phyloP scores from a whole-genome alignment of 2,797 vertebrate species.

The Acanthornis magna region DNA sequence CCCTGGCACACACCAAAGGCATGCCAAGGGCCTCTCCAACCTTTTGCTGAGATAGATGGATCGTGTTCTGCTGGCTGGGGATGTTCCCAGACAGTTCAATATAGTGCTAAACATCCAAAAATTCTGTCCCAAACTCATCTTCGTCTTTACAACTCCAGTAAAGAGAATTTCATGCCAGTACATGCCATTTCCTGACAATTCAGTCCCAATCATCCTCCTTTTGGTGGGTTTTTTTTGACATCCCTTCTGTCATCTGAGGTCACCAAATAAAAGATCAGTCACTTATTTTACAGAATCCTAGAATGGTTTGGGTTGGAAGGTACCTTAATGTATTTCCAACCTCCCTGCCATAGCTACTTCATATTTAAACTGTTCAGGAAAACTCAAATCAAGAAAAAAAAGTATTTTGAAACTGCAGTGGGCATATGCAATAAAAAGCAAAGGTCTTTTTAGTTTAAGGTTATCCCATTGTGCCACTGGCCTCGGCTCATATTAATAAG shows the following conservation, averaged over 20 bases:
- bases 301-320: neutral
- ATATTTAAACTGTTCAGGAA: neutral
- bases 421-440: neutral
- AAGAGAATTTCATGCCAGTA: neutral
- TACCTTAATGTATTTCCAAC: neutral
- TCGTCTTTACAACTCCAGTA: neutral
- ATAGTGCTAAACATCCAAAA: neutral
- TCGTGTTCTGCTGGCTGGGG: neutral
- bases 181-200: neutral
- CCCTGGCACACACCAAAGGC: neutral
- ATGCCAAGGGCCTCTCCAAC: neutral
- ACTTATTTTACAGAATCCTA: neutral
- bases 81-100: neutral
- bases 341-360: neutral
- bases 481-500: neutral
- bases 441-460: neutral
- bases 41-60: neutral
- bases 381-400: neutral
- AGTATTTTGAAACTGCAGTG: neutral
- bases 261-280: neutral
- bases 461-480: neutral
- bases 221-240: neutral
- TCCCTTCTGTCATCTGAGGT: neutral
- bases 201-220: neutral
- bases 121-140: neutral